phyloP scores from a whole-genome alignment of 2,797 vertebrate genomes.

The Epinephelus awoara region DNA sequence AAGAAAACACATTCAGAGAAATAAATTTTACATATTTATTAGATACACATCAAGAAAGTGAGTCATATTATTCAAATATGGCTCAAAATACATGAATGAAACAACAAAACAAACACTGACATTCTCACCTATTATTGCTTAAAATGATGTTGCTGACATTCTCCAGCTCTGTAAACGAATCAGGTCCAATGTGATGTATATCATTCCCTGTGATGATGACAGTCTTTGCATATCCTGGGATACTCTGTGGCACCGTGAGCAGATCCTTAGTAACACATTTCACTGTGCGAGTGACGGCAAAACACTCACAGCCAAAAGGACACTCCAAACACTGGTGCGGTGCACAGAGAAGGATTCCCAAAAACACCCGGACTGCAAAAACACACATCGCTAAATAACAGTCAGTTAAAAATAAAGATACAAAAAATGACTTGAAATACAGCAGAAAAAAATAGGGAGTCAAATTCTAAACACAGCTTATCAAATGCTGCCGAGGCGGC shows the following conservation, averaged over 20 bases:
- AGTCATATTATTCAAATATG: conserved; percentile 35
- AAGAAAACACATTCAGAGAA: conserved; percentile 23
- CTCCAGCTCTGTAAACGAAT: conserved; percentile 78
- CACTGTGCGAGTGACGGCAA: conserved; percentile 77
- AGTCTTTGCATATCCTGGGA: conserved; percentile 80
- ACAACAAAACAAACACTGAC: conserved; percentile 21
- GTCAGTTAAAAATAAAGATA: background rate
- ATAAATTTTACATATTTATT: conserved; percentile 50
- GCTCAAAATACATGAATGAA: conserved; percentile 28
- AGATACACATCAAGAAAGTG: conserved; percentile 38
- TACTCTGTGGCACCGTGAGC: conserved; percentile 72
- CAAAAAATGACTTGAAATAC: background rate
- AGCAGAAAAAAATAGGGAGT: conserved; percentile 9
- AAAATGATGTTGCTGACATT: conserved; percentile 85
- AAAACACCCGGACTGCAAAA: conserved; percentile 61
- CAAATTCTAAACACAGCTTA: conserved; percentile 24
- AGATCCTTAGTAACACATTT: conserved; percentile 84
- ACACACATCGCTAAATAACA: conserved; percentile 66
- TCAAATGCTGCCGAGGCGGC: conserved; percentile 29
- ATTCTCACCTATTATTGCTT: conserved; percentile 87
- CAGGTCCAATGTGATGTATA: conserved; percentile 76
- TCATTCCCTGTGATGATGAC: conserved; percentile 84
- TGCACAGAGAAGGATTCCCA: conserved; percentile 73
- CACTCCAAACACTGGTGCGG: conserved; percentile 72
- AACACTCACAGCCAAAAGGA: conserved; percentile 84